These are phyloP conservation scores for Amphiprion percula DNA, from an alignment of 2,113 vertebrate species.

Conservation along the genomic window DNA sequence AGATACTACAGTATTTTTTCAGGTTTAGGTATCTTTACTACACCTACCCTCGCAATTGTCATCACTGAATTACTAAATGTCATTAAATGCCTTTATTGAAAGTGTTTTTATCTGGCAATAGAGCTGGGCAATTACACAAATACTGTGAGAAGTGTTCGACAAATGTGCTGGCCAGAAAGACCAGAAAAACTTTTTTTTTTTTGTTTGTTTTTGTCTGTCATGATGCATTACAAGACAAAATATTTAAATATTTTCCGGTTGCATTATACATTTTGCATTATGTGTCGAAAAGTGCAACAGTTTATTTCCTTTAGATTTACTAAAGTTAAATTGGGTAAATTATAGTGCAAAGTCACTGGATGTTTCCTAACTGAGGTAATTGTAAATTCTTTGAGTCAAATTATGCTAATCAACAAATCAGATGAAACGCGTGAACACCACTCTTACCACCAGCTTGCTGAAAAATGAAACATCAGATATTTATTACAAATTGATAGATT, in stretches of 20 bases:
- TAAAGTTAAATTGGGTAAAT: not conserved
- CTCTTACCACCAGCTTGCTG: slow-evolving; percentile 49
- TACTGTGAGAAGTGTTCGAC: not conserved
- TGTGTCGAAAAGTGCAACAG: not conserved
- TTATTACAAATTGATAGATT: slow-evolving; percentile 79
- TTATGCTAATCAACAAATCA: slow-evolving; percentile 4
- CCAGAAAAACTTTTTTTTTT: not conserved
- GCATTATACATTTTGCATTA: not conserved
- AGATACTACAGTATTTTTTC: no score
- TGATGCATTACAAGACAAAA: slow-evolving; percentile 2
- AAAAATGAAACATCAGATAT: slow-evolving; percentile 79
- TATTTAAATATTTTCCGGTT: not conserved
- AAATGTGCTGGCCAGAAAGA: not conserved
- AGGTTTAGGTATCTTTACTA: not conserved
- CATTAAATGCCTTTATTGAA: not conserved
- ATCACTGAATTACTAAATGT: not conserved
- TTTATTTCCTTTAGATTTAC: not conserved
- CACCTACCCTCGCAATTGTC: not conserved
- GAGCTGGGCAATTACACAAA: no score
- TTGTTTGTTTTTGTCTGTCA: not conserved
- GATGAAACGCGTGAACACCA: slow-evolving; percentile 18
- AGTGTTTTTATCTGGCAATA: not conserved
- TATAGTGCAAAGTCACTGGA: not conserved
- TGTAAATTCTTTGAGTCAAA: not conserved
- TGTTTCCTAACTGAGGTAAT: not conserved